These are phyloP conservation scores for Parochlus steinenii DNA, from an alignment of 2,888 invertebrate genomes.

Conservation along the genomic window DNA sequence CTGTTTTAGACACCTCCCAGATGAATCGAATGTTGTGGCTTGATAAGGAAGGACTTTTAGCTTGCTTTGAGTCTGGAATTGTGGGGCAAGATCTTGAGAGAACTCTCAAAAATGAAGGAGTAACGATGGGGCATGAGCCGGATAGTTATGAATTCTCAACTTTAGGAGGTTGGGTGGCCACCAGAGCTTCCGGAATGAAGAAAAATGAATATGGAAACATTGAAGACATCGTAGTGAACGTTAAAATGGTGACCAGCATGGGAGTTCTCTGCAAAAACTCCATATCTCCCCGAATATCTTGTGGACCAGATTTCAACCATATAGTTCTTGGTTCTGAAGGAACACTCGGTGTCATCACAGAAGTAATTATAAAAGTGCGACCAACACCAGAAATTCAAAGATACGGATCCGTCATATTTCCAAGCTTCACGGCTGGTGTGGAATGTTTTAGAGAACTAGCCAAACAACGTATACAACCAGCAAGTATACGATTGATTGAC, in stretches of 20 bases:
- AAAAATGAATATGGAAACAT: constrained; percentile 97
- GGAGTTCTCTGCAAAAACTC: constrained; percentile 73
- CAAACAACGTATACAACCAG: constrained; percentile 70
- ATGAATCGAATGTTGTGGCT: constrained; percentile 7
- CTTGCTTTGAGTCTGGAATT: constrained; percentile 8
- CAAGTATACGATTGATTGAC: constrained; percentile 92
- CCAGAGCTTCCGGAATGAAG: constrained; percentile 95
- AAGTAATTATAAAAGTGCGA: constrained; percentile 76
- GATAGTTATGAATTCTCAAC: constrained; percentile 6
- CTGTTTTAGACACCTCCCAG: not conserved
- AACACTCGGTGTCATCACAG: constrained; percentile 86
- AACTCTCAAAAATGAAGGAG: too few relatives aligned
- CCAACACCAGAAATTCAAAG: constrained; percentile 69
- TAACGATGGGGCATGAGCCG: too few relatives aligned
- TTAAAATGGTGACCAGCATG: constrained; percentile 68
- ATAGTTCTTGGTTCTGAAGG: constrained; percentile 85
- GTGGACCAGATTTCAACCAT: constrained; percentile 93
- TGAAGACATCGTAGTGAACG: constrained; percentile 82
- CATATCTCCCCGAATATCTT: constrained; percentile 64
- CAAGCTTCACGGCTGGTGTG: constrained; percentile 82
- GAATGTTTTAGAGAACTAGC: constrained; percentile 76
- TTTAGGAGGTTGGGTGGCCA: constrained; percentile 81
- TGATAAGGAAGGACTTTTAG: too few relatives aligned
- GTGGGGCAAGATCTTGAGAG: constrained; percentile 1
- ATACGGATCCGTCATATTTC: constrained; percentile 92